Evolutionary conservation across 2,113 vertebrate species (phyloP), one percentile per base, ranked within the genome.

Genomic region (Bubo scandiacus): DNA sequence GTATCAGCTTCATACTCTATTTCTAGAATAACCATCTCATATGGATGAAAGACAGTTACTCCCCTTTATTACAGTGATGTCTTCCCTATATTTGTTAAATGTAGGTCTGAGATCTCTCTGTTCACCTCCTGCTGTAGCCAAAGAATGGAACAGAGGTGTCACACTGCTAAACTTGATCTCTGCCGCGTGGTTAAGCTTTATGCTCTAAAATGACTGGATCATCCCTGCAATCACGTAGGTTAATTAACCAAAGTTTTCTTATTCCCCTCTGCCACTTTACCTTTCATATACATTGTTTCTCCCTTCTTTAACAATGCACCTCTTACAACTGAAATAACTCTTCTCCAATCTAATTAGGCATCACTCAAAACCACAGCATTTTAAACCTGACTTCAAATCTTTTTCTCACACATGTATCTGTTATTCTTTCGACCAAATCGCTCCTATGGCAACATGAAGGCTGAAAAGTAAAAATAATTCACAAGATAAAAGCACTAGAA

Each of bases 121-220:
- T 54, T 93, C 96, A 94, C 85, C 96, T 94, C 96, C 97, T 92
- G 96, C 97, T 93, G 89, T 14, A 96, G 85, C 72, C 84, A 73
- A 88, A 97, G 95, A 96, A 97, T 80, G 88, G 86, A 97, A 94
- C 52, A 90, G 80, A 96, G 85, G 89, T 95, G 85, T 88, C 96
- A 97, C 34, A 91, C 92, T 81, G 94, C 89, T 94, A 83, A 96
- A 97, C 88, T 96, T 90, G 63, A 96, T 95, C 95, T 96, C 75
- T 92, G 92, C 68, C 92, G 94, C 14, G 10, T 43, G 68, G 93
- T 63, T 95, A 90, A 72, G 88, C 77, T 92, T 94, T 73, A 83
- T 66, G 36, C 26, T 83, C 86, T 81, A 88, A 95, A 96, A 93
- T n/a, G 45, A 92, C 87, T 95, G 30, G 62, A 96, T 91, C 93